phyloP scores from a whole-genome alignment of 2,888 invertebrate species.

The Pseudococcus jackbeardsleyi region DNA sequence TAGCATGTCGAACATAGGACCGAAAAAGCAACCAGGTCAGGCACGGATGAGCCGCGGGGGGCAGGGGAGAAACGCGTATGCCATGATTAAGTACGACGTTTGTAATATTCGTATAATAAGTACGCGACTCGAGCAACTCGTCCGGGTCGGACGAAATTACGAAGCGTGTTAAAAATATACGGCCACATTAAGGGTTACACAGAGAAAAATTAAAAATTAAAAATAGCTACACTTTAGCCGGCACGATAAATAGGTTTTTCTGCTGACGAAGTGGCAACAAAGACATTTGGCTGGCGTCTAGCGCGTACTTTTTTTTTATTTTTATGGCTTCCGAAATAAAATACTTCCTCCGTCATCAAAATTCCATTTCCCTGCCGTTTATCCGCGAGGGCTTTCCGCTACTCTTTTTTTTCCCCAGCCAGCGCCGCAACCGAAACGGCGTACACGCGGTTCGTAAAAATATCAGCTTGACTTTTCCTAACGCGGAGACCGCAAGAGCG shows the following conservation, averaged over 20 bases:
- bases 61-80: neutral
- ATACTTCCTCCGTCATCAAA: constrained; percentile 64
- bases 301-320: constrained; percentile 51
- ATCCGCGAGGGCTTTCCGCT: constrained; percentile 57
- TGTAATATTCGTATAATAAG: constrained; percentile 29
- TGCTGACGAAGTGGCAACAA: constrained; percentile 62
- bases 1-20: no score
- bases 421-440: neutral
- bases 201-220: constrained; percentile 58
- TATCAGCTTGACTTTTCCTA: neutral
- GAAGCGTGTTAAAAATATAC: constrained; percentile 55
- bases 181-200: constrained; percentile 9
- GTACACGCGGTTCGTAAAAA: constrained; percentile 1
- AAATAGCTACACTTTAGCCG: constrained; percentile 56
- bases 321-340: constrained; percentile 63
- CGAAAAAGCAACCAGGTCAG: no score
- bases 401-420: neutral
- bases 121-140: constrained; percentile 10
- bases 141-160: constrained; percentile 25
- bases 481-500: neutral
- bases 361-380: constrained; percentile 63
- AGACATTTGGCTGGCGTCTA: constrained; percentile 61
- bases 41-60: neutral
- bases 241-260: constrained; percentile 59
- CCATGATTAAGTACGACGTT: constrained; percentile 31